Base-by-base conservation (phyloP, 2,888 invertebrate species). In the Sarcophaga variegata region DNA sequence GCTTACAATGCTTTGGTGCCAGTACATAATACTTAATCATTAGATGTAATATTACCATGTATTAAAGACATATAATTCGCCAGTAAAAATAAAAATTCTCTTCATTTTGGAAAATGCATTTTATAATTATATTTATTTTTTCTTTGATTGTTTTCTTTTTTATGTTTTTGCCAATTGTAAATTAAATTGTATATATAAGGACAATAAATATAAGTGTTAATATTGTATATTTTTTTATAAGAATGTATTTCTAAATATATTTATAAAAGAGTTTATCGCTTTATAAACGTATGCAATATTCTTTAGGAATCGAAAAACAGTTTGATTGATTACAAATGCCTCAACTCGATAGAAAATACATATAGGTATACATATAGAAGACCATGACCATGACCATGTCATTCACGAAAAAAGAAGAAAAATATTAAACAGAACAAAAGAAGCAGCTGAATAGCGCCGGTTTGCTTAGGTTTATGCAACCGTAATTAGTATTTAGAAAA, bases 31-130 rank as follows among this genome's bases (percentile, higher is more conserved):
- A 37, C 37, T 37, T 37, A 37, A 37, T 37, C 14, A 17, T 54
- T 54, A 54, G 17, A 14, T 54, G 14, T 17, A 54, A 17, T 14
- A 14, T 54, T 54, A 14, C 17, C 12, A 54, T 54, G 8, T 37
- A 37, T 37, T 37, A 37, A 37, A 10, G 37, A 10, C 37, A 37
- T 37, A 1, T 27, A 37, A 1, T 37, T 37, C 2, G 54, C 14
- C 17, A 14, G 17, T 54, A 54, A 17, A 54, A 54, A 54, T 54
- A 54, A 54, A 54, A 54, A 1, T 54, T 0, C 5, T 54, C 22
- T 82, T 88, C 78, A 82, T 81, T 81, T 88, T 75, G 80, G 75
- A 86, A 89, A 89, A 88, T 88, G 85, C 84, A 81, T 78, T 82
- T 76, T 64, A 37, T 70, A 67, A 63, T 59, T 47, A 20, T 64